These are phyloP conservation scores for Excalfactoria chinensis DNA, from an alignment of 2,113 vertebrate genomes.

Conservation along the genomic window DNA sequence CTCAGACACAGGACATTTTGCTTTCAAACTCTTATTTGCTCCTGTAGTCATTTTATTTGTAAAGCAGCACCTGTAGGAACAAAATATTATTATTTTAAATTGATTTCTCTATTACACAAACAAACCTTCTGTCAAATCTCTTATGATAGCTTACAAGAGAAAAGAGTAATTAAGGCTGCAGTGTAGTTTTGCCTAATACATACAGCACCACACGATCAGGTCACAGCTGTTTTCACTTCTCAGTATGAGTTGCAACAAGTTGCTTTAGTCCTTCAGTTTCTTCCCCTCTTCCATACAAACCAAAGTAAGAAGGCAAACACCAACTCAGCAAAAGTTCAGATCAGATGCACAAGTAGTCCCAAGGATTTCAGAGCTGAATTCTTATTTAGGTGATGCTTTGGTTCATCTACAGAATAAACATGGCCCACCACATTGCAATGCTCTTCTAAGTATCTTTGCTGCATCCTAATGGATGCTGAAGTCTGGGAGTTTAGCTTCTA, in stretches of 20 bases:
- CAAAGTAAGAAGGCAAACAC: neutral
- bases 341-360: neutral
- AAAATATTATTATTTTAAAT: slow-evolving; percentile 54
- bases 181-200: neutral
- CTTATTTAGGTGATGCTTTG: neutral
- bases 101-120: neutral
- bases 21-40: slow-evolving; percentile 23
- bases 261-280: neutral
- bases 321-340: neutral
- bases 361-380: neutral
- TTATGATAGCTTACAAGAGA: neutral
- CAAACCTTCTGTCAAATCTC: slow-evolving; percentile 1
- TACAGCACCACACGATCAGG: neutral
- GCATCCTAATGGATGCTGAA: neutral
- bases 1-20: neutral
- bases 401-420: neutral
- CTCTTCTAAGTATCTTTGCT: neutral
- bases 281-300: neutral
- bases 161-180: neutral
- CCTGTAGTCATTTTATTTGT: slow-evolving; percentile 22
- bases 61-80: slow-evolving; percentile 27
- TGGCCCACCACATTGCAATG: neutral
- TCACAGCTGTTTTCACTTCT: neutral
- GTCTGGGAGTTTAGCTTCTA: neutral
- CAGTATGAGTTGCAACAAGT: neutral